phyloP scores from a whole-genome alignment of 2,888 invertebrate genomes.

The Toxonevra muliebris region DNA sequence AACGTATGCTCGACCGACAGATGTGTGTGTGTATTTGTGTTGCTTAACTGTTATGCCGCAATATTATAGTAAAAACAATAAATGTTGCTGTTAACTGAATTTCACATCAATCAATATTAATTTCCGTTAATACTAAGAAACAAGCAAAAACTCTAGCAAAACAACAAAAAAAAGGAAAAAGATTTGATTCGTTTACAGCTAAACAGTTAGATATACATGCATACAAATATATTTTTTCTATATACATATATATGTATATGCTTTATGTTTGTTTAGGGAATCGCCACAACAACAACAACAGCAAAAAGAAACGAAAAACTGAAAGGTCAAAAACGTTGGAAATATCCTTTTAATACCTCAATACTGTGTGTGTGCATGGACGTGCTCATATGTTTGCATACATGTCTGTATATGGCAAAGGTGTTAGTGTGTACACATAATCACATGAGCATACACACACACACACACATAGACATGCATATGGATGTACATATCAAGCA shows the following conservation, averaged over 20 bases:
- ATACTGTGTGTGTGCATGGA: constrained; percentile 10
- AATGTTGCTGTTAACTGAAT: constrained; percentile 38
- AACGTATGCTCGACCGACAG: constrained; percentile 1
- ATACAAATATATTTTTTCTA: not conserved
- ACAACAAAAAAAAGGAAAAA: constrained; percentile 5
- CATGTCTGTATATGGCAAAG: constrained; percentile 10
- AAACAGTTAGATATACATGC: not conserved
- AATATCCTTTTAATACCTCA: not conserved
- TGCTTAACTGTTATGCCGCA: constrained; percentile 12
- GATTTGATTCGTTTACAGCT: constrained; percentile 32
- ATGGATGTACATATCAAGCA: constrained; percentile 13
- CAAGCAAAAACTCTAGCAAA: constrained; percentile 5
- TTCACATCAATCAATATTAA: constrained; percentile 47
- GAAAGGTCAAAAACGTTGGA: constrained; percentile 24
- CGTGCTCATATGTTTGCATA: constrained; percentile 18
- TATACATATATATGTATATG: not conserved
- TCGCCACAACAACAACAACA: not conserved
- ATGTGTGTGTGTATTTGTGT: constrained; percentile 14
- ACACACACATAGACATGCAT: constrained; percentile 3
- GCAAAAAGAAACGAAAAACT: constrained; percentile 11
- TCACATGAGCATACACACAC: not conserved
- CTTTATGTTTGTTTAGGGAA: constrained; percentile 26
- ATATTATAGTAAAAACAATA: constrained; percentile 20
- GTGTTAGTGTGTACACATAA: not conserved
- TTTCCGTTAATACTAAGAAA: constrained; percentile 41